Evolutionary conservation across 2,888 invertebrate species (phyloP).

Genomic region (Metellina segmentata): DNA sequence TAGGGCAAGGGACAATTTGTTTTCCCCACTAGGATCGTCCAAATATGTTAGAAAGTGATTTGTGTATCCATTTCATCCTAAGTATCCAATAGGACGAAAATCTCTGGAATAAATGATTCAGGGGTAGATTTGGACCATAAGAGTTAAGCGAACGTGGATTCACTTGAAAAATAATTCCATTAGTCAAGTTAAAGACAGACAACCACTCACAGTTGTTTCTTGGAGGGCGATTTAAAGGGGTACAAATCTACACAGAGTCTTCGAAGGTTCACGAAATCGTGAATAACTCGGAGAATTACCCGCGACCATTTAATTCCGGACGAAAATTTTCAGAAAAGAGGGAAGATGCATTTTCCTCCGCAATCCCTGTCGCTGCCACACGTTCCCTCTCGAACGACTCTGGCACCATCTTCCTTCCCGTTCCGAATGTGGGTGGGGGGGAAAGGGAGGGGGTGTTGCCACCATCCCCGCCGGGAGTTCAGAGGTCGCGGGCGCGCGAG

Average conservation of each 20-base stretch:
- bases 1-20: too few relatives aligned
- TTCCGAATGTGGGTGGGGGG: not conserved
- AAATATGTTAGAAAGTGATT: too few relatives aligned
- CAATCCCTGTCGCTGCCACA: not conserved
- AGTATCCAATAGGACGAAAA: too few relatives aligned
- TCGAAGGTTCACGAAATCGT: not conserved
- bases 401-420: slow-evolving; percentile 8
- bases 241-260: not conserved
- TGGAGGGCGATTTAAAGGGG: not conserved
- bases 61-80: too few relatives aligned
- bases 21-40: too few relatives aligned
- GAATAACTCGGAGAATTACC: not conserved
- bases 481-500: slow-evolving; percentile 47
- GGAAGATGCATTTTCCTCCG: not conserved
- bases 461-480: not conserved
- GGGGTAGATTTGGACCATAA: too few relatives aligned
- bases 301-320: not conserved
- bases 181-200: not conserved
- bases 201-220: not conserved
- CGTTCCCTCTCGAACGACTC: slow-evolving; percentile 59
- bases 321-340: not conserved
- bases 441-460: not conserved
- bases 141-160: too few relatives aligned
- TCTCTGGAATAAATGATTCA: too few relatives aligned
- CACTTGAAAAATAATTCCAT: not conserved